phyloP scores from a whole-genome alignment of 1,140 invertebrate species.

The Ceratina calcarata region DNA sequence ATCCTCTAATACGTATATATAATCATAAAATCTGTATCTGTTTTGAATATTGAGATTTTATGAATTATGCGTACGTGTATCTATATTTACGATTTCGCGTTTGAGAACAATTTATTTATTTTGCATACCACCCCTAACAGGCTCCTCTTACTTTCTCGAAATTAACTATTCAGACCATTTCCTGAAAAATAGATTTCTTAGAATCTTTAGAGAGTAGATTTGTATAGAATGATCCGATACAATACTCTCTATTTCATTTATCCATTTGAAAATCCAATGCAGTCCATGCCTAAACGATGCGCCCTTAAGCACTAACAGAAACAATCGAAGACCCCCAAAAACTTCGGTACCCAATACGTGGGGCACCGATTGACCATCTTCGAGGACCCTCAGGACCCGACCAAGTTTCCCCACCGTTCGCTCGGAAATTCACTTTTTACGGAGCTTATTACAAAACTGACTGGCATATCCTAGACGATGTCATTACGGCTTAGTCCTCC shows the following conservation, averaged over 20 bases:
- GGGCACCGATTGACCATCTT: slow-evolving; percentile 73
- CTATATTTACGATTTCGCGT: not conserved
- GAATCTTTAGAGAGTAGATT: not conserved
- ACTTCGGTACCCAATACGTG: slow-evolving; percentile 68
- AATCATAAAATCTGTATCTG: too few relatives aligned
- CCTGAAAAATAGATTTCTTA: not conserved
- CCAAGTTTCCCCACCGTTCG: slow-evolving; percentile 77
- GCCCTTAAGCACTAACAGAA: too few relatives aligned
- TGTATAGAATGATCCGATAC: not conserved
- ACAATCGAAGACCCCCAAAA: too few relatives aligned
- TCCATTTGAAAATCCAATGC: not conserved
- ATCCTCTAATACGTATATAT: too few relatives aligned
- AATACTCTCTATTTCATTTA: not conserved
- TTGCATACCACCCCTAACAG: too few relatives aligned
- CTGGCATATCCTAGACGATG: slow-evolving; percentile 80
- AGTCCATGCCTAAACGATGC: too few relatives aligned
- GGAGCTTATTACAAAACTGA: slow-evolving; percentile 80
- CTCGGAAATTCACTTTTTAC: slow-evolving; percentile 80
- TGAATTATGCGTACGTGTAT: too few relatives aligned
- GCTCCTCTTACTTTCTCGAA: not conserved
- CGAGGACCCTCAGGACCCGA: slow-evolving; percentile 65
- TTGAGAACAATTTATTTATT: too few relatives aligned
- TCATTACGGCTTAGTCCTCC: slow-evolving; percentile 80
- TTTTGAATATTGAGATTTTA: too few relatives aligned
- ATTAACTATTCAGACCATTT: not conserved